Conservation (phyloP, 2,113 vertebrate species). For the Hippocampus mohnikei region DNA sequence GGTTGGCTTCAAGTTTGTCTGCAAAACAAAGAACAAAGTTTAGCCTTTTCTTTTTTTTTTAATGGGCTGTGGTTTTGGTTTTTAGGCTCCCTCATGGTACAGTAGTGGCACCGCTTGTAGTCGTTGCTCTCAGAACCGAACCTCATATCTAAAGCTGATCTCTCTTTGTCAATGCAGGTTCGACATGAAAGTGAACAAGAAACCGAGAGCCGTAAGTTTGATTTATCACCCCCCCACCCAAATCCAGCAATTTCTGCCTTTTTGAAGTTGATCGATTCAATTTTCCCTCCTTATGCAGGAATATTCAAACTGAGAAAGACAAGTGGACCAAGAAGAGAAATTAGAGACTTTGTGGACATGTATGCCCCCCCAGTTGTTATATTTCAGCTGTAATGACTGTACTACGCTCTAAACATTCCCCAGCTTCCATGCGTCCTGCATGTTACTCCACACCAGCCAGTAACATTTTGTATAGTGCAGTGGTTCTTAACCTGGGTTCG, state of each 20-base stretch:
- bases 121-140: not conserved
- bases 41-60: slow-evolving; percentile 19
- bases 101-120: slow-evolving; percentile 27
- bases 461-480: slow-evolving; percentile 44
- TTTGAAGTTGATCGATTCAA: not conserved
- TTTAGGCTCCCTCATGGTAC: slow-evolving; percentile 36
- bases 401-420: slow-evolving; percentile 31
- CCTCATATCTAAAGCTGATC: not conserved
- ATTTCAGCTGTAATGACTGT: slow-evolving; percentile 47
- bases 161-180: slow-evolving; percentile 76
- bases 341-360: slow-evolving; percentile 39
- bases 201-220: slow-evolving; percentile 94
- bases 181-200: slow-evolving; percentile 99
- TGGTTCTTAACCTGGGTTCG: no score
- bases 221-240: not conserved
- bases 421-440: slow-evolving; percentile 5
- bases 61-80: slow-evolving; percentile 1
- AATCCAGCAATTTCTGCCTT: not conserved
- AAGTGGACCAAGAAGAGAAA: slow-evolving; percentile 21
- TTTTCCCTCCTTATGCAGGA: slow-evolving; percentile 53
- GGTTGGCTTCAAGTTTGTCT: slow-evolving; percentile 22
- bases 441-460: slow-evolving; percentile 26
- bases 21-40: slow-evolving; percentile 24
- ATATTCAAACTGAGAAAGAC: slow-evolving; percentile 61
- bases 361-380: slow-evolving; percentile 15